phyloP scores from a whole-genome alignment of 1,140 invertebrate genomes.

The Penaeus vannamei region DNA sequence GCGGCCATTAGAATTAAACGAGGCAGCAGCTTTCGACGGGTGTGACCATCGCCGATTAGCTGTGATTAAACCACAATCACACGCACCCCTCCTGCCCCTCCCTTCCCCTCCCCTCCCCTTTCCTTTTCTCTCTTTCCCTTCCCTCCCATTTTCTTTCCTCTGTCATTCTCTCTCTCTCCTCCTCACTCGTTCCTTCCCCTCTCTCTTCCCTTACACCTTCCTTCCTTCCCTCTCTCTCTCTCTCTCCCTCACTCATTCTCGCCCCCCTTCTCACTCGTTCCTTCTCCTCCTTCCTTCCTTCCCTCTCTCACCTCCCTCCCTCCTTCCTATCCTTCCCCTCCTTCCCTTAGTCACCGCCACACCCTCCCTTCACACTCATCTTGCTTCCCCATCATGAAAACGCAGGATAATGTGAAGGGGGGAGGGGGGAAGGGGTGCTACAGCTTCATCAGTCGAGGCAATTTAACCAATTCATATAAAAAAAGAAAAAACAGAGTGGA shows the following conservation, averaged over 20 bases:
- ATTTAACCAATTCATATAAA: too few relatives aligned
- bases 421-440: too few relatives aligned
- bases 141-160: neutral
- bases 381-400: too few relatives aligned
- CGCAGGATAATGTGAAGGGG: too few relatives aligned
- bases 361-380: too few relatives aligned
- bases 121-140: neutral
- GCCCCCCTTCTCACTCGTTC: neutral
- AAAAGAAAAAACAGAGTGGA: too few relatives aligned
- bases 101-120: neutral
- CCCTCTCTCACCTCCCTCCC: neutral
- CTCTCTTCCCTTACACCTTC: neutral
- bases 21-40: too few relatives aligned
- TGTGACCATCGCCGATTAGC: too few relatives aligned
- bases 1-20: too few relatives aligned
- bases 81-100: conserved; percentile 3
- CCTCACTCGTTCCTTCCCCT: neutral
- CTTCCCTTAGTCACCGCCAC: too few relatives aligned
- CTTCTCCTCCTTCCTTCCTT: neutral
- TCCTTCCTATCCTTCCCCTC: neutral
- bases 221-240: neutral
- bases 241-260: too few relatives aligned
- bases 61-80: neutral
- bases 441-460: too few relatives aligned
- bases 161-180: neutral